Evolutionary conservation across 2,888 invertebrate species (phyloP).

Genomic region (Altica lythri): DNA sequence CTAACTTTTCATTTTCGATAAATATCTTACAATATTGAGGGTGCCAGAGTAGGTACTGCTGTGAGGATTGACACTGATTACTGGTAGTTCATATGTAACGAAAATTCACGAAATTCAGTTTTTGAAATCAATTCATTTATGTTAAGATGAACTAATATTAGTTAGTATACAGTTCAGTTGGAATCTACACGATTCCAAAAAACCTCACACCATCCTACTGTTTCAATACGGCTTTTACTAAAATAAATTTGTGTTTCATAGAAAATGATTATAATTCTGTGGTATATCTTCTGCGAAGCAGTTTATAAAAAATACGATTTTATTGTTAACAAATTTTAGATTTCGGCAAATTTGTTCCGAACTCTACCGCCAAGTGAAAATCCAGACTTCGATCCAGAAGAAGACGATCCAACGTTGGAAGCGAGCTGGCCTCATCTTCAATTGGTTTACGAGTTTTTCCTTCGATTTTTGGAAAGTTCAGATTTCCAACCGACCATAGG

Average conservation of each 20-base stretch:
- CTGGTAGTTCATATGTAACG: too few relatives aligned
- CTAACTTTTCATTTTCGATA: too few relatives aligned
- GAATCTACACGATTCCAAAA: too few relatives aligned
- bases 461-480: slow-evolving; percentile 96
- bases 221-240: too few relatives aligned
- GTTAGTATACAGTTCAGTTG: too few relatives aligned
- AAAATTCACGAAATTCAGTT: too few relatives aligned
- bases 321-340: slow-evolving; percentile 39
- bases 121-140: too few relatives aligned
- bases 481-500: slow-evolving; percentile 96
- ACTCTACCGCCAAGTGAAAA: slow-evolving; percentile 97
- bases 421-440: slow-evolving; percentile 99
- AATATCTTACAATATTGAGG: too few relatives aligned
- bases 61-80: too few relatives aligned
- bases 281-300: not conserved
- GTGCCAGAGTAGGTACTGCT: too few relatives aligned
- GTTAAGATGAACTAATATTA: too few relatives aligned
- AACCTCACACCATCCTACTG: too few relatives aligned
- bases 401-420: slow-evolving; percentile 99
- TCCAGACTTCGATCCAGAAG: slow-evolving; percentile 98
- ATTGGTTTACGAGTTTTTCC: slow-evolving; percentile 98
- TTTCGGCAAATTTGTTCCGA: slow-evolving; percentile 93
- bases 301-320: not conserved
- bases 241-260: not conserved
- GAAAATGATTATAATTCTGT: not conserved